Base-by-base conservation (phyloP, 1,140 invertebrate genomes). In the Acromyrmex echinatior region DNA sequence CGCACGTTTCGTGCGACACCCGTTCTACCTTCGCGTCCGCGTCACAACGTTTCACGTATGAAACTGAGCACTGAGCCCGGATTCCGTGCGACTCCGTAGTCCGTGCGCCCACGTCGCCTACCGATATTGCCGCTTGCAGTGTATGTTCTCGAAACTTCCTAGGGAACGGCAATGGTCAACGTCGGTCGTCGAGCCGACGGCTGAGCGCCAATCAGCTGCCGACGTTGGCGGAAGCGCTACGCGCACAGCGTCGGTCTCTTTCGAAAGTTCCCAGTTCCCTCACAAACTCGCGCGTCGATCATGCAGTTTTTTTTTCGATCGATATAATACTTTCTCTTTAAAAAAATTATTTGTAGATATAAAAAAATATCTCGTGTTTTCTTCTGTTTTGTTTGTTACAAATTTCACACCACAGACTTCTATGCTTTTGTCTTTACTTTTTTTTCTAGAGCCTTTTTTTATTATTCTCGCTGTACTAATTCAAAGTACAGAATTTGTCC, bases 81-180 rank as follows among this genome's bases (percentile, higher is more conserved):
- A 39, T 39, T 39, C 35, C 35, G 35, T 39, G 7, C 35, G 1
- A 39, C 35, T 39, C 35, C 35, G 31, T 9, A 45, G 9, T 45
- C 39, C 39, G 56, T 81, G 56, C 58, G 63, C 62, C 71, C 74
- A 89, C 68, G 79, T 78, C 74, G 91, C 76, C 76, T 77, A 85
- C 87, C 85, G 85, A 86, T 89, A 89, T 87, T 63, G 77, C 85
- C 10, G 77, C 21, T 60, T 35, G 80, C 80, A 5, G 66, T 39
- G 35, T 28, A 71, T 45, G 85, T 91, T 91, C 90, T 91, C 90
- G 90, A 91, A 91, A 91, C 87, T 91, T 91, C 90, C 85, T 82
- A 87, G 79, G 56, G 74, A 70, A 88, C 65, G 35, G 63, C 81
- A 71, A 80, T 89, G 90, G 78, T 60, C 66, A 16, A 56, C 89